phyloP scores from a whole-genome alignment of 2,888 invertebrate species.

The Nysson spinosus region DNA sequence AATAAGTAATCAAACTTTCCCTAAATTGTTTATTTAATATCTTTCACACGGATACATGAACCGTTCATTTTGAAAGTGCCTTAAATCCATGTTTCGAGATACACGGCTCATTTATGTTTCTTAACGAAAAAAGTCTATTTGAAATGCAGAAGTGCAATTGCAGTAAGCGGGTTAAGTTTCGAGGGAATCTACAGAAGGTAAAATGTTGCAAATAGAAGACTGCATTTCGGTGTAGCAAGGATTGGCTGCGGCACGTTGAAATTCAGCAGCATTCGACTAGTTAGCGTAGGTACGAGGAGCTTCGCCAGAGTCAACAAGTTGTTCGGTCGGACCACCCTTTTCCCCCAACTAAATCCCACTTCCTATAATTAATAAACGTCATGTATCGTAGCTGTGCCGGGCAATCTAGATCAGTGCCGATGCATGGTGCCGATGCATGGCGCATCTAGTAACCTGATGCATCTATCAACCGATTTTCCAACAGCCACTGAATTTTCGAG shows the following conservation, averaged over 20 bases:
- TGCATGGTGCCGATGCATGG: slow-evolving; percentile 34
- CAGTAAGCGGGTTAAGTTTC: no score
- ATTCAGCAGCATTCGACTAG: slow-evolving; percentile 28
- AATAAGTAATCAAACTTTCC: no score
- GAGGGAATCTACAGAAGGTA: not conserved
- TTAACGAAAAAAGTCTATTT: no score
- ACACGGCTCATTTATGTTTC: no score
- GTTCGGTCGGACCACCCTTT: slow-evolving; percentile 61
- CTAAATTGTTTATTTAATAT: no score
- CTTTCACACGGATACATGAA: no score
- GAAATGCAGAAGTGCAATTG: no score
- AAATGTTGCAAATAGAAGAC: no score
- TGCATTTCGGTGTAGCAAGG: no score
- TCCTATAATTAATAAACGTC: slow-evolving; percentile 67
- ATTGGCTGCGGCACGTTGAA: slow-evolving; percentile 9
- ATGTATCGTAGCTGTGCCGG: slow-evolving; percentile 58
- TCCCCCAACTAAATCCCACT: slow-evolving; percentile 64
- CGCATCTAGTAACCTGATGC: slow-evolving; percentile 47
- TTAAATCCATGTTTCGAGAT: no score
- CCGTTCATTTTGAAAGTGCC: no score
- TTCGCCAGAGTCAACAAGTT: slow-evolving; percentile 64
- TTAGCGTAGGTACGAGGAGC: slow-evolving; percentile 46
- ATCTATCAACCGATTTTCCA: slow-evolving; percentile 50
- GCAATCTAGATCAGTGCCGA: slow-evolving; percentile 56
- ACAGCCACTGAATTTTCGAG: slow-evolving; percentile 48